Evolutionary conservation across 2,797 vertebrate genomes (phyloP).

Genomic region (Neoniphon sammara): DNA sequence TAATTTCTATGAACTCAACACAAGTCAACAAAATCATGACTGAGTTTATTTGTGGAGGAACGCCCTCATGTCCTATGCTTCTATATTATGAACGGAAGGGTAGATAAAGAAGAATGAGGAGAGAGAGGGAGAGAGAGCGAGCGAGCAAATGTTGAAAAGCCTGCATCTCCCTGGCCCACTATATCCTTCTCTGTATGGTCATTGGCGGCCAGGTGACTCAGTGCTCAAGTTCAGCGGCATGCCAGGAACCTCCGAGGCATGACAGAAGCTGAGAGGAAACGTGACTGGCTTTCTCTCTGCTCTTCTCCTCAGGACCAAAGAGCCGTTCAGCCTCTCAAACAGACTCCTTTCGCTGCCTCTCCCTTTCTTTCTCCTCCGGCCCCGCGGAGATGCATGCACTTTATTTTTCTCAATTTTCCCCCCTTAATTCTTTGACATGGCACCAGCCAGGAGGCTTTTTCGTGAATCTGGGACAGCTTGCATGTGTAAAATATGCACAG

Average conservation of each 20-base stretch:
- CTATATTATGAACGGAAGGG: no score
- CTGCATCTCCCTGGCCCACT: conserved; percentile 13
- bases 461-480: conserved; percentile 67
- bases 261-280: conserved; percentile 56
- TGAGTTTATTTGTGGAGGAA: conserved; percentile 4
- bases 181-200: conserved; percentile 8
- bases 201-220: conserved; percentile 31
- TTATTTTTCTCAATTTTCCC: conserved; percentile 38
- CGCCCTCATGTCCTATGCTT: background rate
- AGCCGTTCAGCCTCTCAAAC: conserved; percentile 53
- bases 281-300: conserved; percentile 49
- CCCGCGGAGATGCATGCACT: conserved; percentile 65
- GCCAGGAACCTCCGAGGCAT: conserved; percentile 59
- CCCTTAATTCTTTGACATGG: conserved; percentile 54
- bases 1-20: background rate
- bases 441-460: conserved; percentile 56
- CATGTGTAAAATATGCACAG: conserved; percentile 58
- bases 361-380: conserved; percentile 28
- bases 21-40: background rate
- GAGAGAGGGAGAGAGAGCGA: conserved; percentile 1
- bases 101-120: background rate
- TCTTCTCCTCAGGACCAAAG: conserved; percentile 45
- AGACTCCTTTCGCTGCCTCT: background rate
- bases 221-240: conserved; percentile 42
- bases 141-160: background rate